Evolutionary conservation across 2,888 invertebrate genomes (phyloP).

Genomic region (Fissipunctia ypsillon): DNA sequence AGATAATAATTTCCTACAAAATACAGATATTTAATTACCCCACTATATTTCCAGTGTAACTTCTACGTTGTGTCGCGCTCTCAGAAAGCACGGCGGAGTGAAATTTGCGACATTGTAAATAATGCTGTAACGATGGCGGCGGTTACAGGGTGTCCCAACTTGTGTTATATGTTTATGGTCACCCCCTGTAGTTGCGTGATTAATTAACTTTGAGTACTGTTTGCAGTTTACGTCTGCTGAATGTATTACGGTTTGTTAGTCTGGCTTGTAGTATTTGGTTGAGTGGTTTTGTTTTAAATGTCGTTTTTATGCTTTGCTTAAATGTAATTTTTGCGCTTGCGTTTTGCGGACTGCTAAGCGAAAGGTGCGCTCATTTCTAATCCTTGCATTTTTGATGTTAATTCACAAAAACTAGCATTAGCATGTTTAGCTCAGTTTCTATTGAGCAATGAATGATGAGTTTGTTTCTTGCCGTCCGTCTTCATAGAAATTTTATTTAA

Average conservation of each 20-base stretch:
- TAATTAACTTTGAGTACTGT: slow-evolving; percentile 60
- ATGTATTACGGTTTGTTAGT: slow-evolving; percentile 42
- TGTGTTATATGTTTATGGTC: slow-evolving; percentile 60
- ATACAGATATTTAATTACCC: slow-evolving; percentile 3
- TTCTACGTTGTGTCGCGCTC: slow-evolving; percentile 35
- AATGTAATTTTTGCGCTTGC: neutral
- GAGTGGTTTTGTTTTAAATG: slow-evolving; percentile 9
- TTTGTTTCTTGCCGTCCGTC: neutral
- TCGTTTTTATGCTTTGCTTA: neutral
- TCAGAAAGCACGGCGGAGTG: slow-evolving; percentile 26
- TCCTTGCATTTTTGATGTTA: neutral
- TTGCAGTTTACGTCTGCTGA: slow-evolving; percentile 47
- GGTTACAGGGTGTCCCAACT: slow-evolving; percentile 61
- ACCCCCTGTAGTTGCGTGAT: slow-evolving; percentile 59
- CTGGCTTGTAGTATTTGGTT: neutral
- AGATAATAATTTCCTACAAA: neutral
- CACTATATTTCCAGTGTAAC: slow-evolving; percentile 27
- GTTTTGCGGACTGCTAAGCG: neutral
- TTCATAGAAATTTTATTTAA: neutral
- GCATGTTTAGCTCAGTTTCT: neutral
- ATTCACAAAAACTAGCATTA: neutral
- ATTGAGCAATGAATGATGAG: neutral
- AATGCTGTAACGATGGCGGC: slow-evolving; percentile 59
- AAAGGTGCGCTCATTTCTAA: neutral
- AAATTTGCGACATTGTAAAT: slow-evolving; percentile 63